Evolutionary conservation across 2,797 vertebrate genomes (phyloP).

Genomic region (Peromyscus attwateri): DNA sequence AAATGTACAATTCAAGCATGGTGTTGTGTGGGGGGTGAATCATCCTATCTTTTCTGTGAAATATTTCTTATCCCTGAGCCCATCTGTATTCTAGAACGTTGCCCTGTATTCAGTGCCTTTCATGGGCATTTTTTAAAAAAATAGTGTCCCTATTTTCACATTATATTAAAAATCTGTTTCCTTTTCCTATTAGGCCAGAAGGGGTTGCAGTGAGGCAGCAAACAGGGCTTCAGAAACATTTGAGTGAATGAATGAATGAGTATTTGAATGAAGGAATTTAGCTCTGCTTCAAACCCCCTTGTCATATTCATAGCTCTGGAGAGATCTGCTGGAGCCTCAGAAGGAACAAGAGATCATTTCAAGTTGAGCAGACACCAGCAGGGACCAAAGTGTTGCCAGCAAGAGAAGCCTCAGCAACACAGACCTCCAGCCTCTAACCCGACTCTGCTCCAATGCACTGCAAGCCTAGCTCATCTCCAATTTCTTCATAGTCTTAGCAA

Average conservation of each 20-base stretch:
- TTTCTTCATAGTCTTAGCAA: neutral
- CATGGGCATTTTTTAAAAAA: neutral
- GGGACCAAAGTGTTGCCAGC: neutral
- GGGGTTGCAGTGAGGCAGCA: neutral
- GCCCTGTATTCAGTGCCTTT: neutral
- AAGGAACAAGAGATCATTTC: slow-evolving; percentile 29
- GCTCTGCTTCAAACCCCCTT: neutral
- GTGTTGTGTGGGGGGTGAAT: neutral
- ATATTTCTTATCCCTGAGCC: neutral
- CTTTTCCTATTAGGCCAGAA: neutral
- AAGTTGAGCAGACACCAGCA: neutral
- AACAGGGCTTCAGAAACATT: neutral
- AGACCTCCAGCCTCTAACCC: neutral
- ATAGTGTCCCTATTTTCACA: neutral
- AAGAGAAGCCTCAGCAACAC: neutral
- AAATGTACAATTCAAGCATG: neutral
- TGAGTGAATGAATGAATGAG: neutral
- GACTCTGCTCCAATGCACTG: neutral
- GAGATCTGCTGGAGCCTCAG: neutral
- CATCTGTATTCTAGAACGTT: neutral
- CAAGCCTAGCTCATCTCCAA: neutral
- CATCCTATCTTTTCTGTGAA: neutral
- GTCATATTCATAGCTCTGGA: slow-evolving; percentile 1
- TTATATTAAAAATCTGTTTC: neutral
- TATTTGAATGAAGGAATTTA: slow-evolving; percentile 41